Conservation (phyloP, 2,888 invertebrate genomes). For the Philhelius pedissequus region DNA sequence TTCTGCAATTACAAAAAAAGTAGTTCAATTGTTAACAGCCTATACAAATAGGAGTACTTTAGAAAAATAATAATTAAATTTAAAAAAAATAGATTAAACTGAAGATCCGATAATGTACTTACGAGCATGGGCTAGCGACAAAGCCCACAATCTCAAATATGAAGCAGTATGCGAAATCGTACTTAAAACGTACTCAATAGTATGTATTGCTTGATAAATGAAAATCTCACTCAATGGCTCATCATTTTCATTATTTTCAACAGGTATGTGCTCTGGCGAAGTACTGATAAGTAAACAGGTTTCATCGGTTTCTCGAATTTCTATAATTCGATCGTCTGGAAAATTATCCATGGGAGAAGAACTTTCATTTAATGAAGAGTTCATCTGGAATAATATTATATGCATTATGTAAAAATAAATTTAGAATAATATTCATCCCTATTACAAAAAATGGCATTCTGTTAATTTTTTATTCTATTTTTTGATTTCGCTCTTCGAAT, state of each 20-base stretch:
- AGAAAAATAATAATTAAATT: no score
- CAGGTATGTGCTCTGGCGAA: constrained; percentile 69
- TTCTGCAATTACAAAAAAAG: constrained; percentile 80
- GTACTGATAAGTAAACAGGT: constrained; percentile 70
- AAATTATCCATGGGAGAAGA: constrained; percentile 81
- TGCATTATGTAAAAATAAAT: not conserved
- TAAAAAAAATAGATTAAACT: no score
- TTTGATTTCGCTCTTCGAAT: no score
- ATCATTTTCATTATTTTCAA: constrained; percentile 74
- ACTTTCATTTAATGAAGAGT: constrained; percentile 78
- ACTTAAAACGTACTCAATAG: constrained; percentile 96
- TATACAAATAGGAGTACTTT: no score
- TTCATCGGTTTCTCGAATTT: constrained; percentile 80
- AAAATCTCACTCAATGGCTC: constrained; percentile 91
- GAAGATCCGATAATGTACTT: constrained; percentile 77
- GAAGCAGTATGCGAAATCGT: constrained; percentile 98
- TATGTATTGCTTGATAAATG: constrained; percentile 96
- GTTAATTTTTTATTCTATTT: not conserved
- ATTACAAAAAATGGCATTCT: not conserved
- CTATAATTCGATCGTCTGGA: constrained; percentile 76
- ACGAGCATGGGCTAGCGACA: constrained; percentile 97
- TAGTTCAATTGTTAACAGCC: no score
- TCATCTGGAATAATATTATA: not conserved
- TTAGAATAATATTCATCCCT: not conserved
- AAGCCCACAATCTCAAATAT: constrained; percentile 96